Base-by-base conservation (phyloP, 2,797 vertebrate species). In the Chanos chanos region DNA sequence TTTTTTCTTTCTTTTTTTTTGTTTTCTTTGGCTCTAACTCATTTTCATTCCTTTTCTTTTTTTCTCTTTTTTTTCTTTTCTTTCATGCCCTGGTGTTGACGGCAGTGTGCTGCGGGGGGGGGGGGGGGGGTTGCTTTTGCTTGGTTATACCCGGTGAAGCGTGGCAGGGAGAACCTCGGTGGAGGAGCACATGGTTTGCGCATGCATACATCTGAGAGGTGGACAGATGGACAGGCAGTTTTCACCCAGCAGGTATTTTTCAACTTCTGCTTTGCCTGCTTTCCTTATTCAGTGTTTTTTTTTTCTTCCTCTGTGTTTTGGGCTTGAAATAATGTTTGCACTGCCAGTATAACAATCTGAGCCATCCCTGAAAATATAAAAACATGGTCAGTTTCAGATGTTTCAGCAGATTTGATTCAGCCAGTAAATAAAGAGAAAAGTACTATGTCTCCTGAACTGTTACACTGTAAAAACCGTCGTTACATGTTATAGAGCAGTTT, bases 121-220 rank as follows among this genome's bases (percentile, higher is more conserved):
- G 78, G 84, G 89, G 86, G 79, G 86, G 87, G 88, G 85, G 87
- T 88, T 85, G 83, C 86, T 86, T 82, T 86, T 87, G 84, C 86
- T 85, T 83, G 81, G 86, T 89, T 87, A 86, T 88, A 81, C 86
- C 81, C 81, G 87, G 80, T 88, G 85, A 89, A 87, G 85, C 84
- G 72, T 89, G 83, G 80, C 79, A 79, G 77, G 64, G 56, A 81
- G 71, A 79, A 58, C 67, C 65, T 74, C 33, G 4, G 47, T 45
- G 57, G 44, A 66, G 62, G 64, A 70, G 54, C 21, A 61, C 50
- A 64, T 66, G 72, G 53, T 43, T 72, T 68, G 66, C 16, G 62
- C 56, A 51, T 58, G 61, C 52, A 43, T 25, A 40, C 25, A 28
- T 72, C 59, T 55, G 64, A 77, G 79, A 84, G 70, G 37, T 72